Conservation (phyloP, 2,797 vertebrate species). For the Hemitrygon akajei region DNA sequence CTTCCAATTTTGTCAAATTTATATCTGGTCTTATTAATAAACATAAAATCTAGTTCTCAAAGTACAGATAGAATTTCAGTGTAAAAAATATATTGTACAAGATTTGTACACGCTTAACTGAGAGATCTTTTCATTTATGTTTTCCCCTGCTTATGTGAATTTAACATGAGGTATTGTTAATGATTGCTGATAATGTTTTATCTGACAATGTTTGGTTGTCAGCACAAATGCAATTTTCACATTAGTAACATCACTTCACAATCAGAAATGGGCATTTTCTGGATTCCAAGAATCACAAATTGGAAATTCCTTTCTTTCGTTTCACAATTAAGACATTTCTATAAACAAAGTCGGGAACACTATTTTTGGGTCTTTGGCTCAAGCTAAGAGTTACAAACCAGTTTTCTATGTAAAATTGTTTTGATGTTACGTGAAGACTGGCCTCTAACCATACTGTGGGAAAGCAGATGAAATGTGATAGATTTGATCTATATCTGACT, state of each 20-base stretch:
- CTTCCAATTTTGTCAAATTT: background rate
- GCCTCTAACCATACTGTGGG: no score
- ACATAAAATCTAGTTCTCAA: background rate
- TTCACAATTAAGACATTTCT: background rate
- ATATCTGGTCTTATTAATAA: background rate
- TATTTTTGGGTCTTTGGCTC: background rate
- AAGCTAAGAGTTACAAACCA: background rate
- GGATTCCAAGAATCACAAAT: background rate
- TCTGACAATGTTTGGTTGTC: no score
- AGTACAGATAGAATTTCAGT: background rate
- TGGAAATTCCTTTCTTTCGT: background rate
- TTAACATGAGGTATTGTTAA: background rate
- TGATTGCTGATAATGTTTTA: background rate
- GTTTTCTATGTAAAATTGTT: no score
- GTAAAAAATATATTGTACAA: background rate
- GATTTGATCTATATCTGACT: background rate
- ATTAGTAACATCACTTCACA: background rate
- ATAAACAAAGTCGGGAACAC: background rate
- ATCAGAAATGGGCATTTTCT: background rate
- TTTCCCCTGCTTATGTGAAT: background rate
- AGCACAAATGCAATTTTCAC: background rate
- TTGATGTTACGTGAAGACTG: no score
- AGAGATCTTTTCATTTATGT: background rate
- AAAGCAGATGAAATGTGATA: background rate
- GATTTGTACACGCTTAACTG: background rate